Evolutionary conservation across 37 sponge, comb jelly and placozoan species (phyloP), one percentile per base, ranked within the genome.

Genomic region (Bolinopsis microptera): DNA sequence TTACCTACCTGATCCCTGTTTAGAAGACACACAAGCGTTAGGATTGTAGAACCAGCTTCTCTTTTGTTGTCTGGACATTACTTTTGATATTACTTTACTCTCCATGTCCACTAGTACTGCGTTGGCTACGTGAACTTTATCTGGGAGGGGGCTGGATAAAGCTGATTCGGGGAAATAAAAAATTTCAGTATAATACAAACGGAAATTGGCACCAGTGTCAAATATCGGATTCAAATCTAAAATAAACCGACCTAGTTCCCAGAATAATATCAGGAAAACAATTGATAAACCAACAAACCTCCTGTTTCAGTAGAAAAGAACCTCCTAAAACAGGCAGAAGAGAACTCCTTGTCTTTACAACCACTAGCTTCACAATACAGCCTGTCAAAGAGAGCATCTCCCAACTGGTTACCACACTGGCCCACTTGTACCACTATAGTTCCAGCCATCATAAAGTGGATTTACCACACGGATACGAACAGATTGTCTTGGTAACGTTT

Each of bases 1-100:
- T n/a, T n/a, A n/a, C n/a, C n/a, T 72, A 72, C 90, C 90, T 39
- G 90, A 86, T 39, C 90, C 90, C 26, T 86, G 90, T 86, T 26
- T 86, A 18, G 90, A 24, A 24, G 61, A 86, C 1, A 86, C 90
- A 86, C 61, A 86, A 33, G 61, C 41, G 0, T 48, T 39, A 36
- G 48, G 36, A 86, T 40, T 41, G 61, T 86, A 86, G 24, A 8
- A 26, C 90, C 90, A 86, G 0, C 1, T 3, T 33, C 37, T 27
- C 0, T 2, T 40, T n/a, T 21, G 75, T 1, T 40, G 41, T 1
- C 39, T 38, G 3, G 32, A 0, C 0, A 86, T 0, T 1, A 35
- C 34, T 23, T 41, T 41, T 18, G 90, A 39, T 0, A 86, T 41
- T 3, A 86, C 90, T 23, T 86, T 86, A 23, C 35, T 33, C 48